These are phyloP conservation scores for Sarcophaga subvicina DNA, from an alignment of 2,888 invertebrate species.

Conservation along the genomic window DNA sequence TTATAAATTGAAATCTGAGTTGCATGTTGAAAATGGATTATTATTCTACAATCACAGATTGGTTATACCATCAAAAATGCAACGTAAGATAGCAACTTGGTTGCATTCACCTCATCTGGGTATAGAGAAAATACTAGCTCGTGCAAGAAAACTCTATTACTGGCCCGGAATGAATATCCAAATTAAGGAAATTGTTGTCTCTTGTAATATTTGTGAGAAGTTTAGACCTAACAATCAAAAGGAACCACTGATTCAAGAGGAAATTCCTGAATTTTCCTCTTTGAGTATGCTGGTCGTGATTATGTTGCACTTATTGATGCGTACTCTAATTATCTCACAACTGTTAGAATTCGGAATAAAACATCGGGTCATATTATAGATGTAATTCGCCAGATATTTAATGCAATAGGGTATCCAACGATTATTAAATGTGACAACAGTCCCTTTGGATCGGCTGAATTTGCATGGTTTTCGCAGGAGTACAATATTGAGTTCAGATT, in stretches of 20 bases:
- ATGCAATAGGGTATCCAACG: slow-evolving; percentile 72
- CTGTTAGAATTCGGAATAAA: slow-evolving; percentile 14
- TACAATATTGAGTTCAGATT: slow-evolving; percentile 56
- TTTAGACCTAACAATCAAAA: slow-evolving; percentile 65
- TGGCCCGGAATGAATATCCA: slow-evolving; percentile 69
- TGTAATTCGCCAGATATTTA: slow-evolving; percentile 58
- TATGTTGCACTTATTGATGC: slow-evolving; percentile 63
- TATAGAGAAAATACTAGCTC: slow-evolving; percentile 73
- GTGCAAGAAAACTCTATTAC: slow-evolving; percentile 67
- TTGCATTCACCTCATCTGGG: slow-evolving; percentile 76
- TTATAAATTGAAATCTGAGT: slow-evolving; percentile 36
- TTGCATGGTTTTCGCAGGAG: slow-evolving; percentile 49
- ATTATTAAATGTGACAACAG: slow-evolving; percentile 69
- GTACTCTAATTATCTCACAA: neutral
- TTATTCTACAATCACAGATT: slow-evolving; percentile 41
- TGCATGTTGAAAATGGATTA: neutral
- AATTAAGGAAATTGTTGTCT: slow-evolving; percentile 70
- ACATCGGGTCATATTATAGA: slow-evolving; percentile 52
- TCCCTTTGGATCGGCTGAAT: slow-evolving; percentile 62
- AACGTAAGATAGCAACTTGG: slow-evolving; percentile 66
- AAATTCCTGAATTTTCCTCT: slow-evolving; percentile 67
- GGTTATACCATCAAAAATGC: slow-evolving; percentile 61
- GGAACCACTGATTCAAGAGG: slow-evolving; percentile 67
- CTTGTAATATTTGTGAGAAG: slow-evolving; percentile 63
- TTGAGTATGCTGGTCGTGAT: slow-evolving; percentile 62